These are phyloP conservation scores for Channa argus DNA, from an alignment of 2,113 vertebrate species.

Conservation along the genomic window DNA sequence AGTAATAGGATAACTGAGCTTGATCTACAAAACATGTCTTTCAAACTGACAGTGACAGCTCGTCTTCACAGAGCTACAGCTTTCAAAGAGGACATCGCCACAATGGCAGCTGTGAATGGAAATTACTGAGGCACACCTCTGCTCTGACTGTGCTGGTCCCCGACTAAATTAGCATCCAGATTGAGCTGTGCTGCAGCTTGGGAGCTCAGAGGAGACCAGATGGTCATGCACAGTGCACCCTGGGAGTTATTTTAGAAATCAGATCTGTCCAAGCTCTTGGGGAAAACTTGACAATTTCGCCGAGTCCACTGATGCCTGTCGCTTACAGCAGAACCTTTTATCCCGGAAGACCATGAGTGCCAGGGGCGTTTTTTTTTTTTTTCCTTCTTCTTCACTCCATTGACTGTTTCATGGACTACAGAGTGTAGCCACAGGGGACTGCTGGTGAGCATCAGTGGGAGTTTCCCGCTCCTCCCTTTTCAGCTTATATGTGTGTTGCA, in stretches of 20 bases:
- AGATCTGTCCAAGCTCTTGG: constrained; percentile 30
- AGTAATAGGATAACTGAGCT: constrained; percentile 14
- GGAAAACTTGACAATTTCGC: constrained; percentile 32
- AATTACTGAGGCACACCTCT: constrained; percentile 25
- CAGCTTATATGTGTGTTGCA: constrained; percentile 17
- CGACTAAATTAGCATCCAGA: constrained; percentile 51
- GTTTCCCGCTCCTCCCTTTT: background rate
- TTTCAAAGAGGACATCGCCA: constrained; percentile 2
- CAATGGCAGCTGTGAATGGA: constrained; percentile 12
- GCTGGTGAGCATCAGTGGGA: constrained; percentile 31
- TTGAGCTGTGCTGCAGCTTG: constrained; percentile 16
- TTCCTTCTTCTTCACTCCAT: constrained; percentile 26
- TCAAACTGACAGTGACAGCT: constrained; percentile 33
- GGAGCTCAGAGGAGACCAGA: constrained; percentile 13
- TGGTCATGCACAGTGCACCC: constrained; percentile 17
- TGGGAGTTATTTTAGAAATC: constrained; percentile 42
- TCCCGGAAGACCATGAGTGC: constrained; percentile 35
- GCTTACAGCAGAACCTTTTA: constrained; percentile 42
- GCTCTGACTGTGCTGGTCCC: background rate
- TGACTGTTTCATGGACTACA: constrained; percentile 44
- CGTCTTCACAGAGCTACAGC: constrained; percentile 26
- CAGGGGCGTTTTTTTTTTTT: constrained; percentile 12
- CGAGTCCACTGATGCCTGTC: constrained; percentile 35
- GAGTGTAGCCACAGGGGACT: constrained; percentile 25
- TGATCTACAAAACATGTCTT: constrained; percentile 13